Evolutionary conservation across 2,113 vertebrate species (phyloP), one percentile per base, ranked within the genome.

Genomic region (Camelus dromedarius): DNA sequence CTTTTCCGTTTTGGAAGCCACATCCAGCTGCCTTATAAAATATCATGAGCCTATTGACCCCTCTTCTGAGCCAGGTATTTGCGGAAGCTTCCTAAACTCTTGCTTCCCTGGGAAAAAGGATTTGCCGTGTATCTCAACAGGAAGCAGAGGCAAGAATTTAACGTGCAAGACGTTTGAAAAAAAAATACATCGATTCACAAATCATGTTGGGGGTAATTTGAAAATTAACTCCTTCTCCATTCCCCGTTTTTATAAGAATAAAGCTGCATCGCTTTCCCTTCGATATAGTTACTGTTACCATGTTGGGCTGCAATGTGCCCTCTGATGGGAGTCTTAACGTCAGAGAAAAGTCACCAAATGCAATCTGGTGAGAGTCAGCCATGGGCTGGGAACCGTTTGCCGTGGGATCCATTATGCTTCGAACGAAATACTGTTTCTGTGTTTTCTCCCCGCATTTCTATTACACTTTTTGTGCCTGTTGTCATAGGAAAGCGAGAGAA

Each of bases 401-500:
- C 15, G 38, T 24, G 12, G 16, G 92, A 70, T 67, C 77, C 11
- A 11, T 69, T 85, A 38, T 20, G 73, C 91, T 94, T 46, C 60
- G 60, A 30, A 84, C 0, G 42, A 56, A 94, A 73, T 18, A 14
- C 30, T 14, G 88, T 56, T 93, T 88, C 38, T 89, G 15, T 81
- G 2, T 77, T 87, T 58, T 14, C 84, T 96, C 96, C 91, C 13
- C 0, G 1, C 11, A 8, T 91, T 87, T 86, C 95, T 84, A 52
- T 84, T 90, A 6, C 62, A 76, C 56, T 96, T 97, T 97, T 93
- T 84, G 84, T 95, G 72, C 73, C 10, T 73, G 88, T 69, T 87
- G 95, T 91, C 89, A 85, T 82, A 84, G 42, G 96, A 97, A 97
- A 98, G 97, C 91, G 70, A 97, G 97, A 94, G 97, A 91, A 97